Evolutionary conservation across 2,113 vertebrate genomes (phyloP).

Genomic region (Isichthys henryi): DNA sequence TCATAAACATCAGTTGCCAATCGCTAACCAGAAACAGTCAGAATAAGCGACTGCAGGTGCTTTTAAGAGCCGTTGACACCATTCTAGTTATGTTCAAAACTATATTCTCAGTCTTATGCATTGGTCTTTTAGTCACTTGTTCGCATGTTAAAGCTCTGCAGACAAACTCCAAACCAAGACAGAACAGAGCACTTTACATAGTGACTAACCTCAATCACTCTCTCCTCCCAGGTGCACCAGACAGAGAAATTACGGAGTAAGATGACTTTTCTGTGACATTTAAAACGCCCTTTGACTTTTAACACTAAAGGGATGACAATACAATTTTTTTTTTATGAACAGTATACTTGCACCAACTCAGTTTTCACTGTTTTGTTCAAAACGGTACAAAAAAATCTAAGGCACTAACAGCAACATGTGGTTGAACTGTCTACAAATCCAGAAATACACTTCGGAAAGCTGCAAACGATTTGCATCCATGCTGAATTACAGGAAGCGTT

Average conservation of each 20-base stretch:
- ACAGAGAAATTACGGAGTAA: neutral
- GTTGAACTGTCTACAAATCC: neutral
- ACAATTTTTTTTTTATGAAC: neutral
- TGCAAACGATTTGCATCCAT: neutral
- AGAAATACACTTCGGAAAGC: neutral
- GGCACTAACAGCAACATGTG: neutral
- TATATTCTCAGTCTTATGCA: neutral
- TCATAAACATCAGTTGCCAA: neutral
- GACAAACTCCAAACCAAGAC: neutral
- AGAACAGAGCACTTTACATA: neutral
- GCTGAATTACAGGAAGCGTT: neutral
- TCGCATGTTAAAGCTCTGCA: neutral
- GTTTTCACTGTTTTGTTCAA: neutral
- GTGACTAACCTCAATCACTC: neutral
- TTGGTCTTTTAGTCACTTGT: neutral
- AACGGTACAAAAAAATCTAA: neutral
- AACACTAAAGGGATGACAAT: neutral
- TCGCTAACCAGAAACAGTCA: neutral
- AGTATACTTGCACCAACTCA: neutral
- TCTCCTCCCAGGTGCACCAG: neutral
- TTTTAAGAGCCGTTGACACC: neutral
- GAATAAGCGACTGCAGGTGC: neutral
- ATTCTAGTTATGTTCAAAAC: neutral
- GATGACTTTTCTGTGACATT: neutral
- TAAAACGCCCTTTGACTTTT: neutral